Conservation (phyloP, 1,140 invertebrate genomes). For the Nephila pilipes region DNA sequence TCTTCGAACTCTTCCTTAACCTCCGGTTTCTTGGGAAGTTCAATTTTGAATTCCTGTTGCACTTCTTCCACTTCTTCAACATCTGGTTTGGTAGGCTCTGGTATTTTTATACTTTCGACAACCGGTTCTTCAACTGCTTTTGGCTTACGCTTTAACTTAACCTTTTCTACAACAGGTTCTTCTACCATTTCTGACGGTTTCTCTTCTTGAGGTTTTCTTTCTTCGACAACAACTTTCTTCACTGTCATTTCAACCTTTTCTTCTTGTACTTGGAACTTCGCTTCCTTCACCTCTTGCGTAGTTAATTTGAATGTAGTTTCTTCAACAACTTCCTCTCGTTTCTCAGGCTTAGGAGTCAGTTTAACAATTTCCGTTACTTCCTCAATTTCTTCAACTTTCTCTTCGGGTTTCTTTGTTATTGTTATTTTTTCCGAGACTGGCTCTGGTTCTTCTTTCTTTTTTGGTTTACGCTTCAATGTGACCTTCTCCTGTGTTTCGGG, state of each 20-base stretch:
- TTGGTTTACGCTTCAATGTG: constrained; percentile 78
- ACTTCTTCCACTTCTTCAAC: constrained; percentile 57
- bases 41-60: constrained; percentile 72
- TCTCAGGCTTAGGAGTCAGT: constrained; percentile 75
- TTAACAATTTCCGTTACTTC: constrained; percentile 61
- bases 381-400: constrained; percentile 32
- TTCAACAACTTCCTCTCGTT: constrained; percentile 74
- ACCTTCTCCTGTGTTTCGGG: constrained; percentile 75
- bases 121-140: constrained; percentile 28
- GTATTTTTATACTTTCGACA: constrained; percentile 70
- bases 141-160: constrained; percentile 38
- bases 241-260: constrained; percentile 83
- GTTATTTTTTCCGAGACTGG: constrained; percentile 39
- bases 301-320: constrained; percentile 61
- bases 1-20: constrained; percentile 78
- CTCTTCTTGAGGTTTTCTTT: constrained; percentile 73
- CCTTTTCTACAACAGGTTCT: constrained; percentile 81
- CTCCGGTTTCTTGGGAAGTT: constrained; percentile 27
- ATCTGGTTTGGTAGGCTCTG: constrained; percentile 57
- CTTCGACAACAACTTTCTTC: constrained; percentile 79
- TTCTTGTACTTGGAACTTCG: constrained; percentile 77
- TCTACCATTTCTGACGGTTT: constrained; percentile 58
- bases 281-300: constrained; percentile 78
- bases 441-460: constrained; percentile 78
- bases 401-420: constrained; percentile 59